Conservation (phyloP, 2,797 vertebrate species). For the Micromesistius poutassou region DNA sequence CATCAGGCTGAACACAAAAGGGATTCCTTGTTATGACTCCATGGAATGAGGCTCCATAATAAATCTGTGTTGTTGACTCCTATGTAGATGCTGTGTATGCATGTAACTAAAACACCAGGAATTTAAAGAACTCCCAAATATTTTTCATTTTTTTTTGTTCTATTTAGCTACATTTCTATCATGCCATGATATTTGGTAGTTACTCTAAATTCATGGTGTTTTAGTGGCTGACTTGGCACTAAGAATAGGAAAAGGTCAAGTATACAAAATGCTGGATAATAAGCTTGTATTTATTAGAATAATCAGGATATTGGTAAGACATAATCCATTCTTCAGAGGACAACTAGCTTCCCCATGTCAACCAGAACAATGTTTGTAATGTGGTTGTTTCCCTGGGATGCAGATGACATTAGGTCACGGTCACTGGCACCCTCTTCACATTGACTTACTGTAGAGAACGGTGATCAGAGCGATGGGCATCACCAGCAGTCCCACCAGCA, state of each 20-base stretch:
- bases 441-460: conserved; percentile 84
- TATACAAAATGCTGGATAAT: neutral
- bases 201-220: neutral
- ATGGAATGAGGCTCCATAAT: neutral
- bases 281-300: conserved; percentile 4
- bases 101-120: neutral
- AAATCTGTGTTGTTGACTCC: neutral
- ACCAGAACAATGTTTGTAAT: neutral
- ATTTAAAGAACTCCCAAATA: neutral
- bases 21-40: neutral
- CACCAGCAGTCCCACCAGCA: conserved; percentile 94
- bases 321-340: neutral
- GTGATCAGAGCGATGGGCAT: conserved; percentile 94
- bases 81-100: neutral
- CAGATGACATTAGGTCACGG: neutral
- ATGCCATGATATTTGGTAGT: too few relatives aligned
- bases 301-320: neutral
- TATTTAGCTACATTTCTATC: too few relatives aligned
- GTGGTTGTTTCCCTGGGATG: neutral
- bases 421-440: neutral
- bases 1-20: neutral
- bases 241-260: neutral
- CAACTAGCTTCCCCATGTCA: neutral
- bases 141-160: neutral
- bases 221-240: neutral